Percentiles rank a stretch among this genome's conserved stretches.
phyloP scores from a whole-genome alignment of 2,888 invertebrate genomes.

The Chloroclysta siterata region DNA sequence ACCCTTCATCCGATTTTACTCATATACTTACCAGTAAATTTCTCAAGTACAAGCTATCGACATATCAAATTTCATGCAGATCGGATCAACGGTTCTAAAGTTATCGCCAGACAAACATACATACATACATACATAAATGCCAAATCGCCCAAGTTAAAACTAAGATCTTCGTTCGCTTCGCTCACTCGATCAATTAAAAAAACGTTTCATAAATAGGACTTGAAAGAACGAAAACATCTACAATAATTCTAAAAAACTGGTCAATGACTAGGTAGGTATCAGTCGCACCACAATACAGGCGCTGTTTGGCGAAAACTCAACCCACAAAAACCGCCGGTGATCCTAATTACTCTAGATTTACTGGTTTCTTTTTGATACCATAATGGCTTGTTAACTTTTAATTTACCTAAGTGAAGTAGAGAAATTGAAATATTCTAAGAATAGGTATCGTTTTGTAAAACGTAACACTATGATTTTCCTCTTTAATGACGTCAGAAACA shows the following conservation, averaged over 20 bases:
- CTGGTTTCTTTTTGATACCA: conserved; percentile 7
- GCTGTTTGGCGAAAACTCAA: conserved; percentile 21
- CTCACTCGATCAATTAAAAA: too few species aligned
- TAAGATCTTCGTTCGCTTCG: too few species aligned
- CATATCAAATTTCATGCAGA: too few species aligned
- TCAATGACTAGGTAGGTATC: conserved; percentile 13
- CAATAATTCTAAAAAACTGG: conserved; percentile 7
- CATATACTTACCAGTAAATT: too few species aligned
- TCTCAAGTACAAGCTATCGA: too few species aligned
- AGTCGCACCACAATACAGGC: conserved; percentile 11
- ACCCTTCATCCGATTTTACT: too few species aligned
- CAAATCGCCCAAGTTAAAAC: too few species aligned
- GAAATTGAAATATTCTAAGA: not conserved
- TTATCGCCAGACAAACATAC: too few species aligned
- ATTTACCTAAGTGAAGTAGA: not conserved
- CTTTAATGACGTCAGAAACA: conserved; percentile 20
- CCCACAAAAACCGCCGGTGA: conserved; percentile 15
- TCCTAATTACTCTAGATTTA: conserved; percentile 23
- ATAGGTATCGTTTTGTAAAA: conserved; percentile 1
- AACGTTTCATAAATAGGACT: too few species aligned
- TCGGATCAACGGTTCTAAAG: too few species aligned
- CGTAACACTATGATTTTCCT: conserved; percentile 6
- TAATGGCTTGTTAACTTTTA: conserved; percentile 8
- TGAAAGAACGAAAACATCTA: not conserved
- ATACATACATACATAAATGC: too few species aligned